A percentile compares a stretch with the other conserved stretches of the same genome.
These are phyloP conservation scores for Schizothorax lantsangensis DNA, from an alignment of 2,797 vertebrate species.

Conservation along the genomic window DNA sequence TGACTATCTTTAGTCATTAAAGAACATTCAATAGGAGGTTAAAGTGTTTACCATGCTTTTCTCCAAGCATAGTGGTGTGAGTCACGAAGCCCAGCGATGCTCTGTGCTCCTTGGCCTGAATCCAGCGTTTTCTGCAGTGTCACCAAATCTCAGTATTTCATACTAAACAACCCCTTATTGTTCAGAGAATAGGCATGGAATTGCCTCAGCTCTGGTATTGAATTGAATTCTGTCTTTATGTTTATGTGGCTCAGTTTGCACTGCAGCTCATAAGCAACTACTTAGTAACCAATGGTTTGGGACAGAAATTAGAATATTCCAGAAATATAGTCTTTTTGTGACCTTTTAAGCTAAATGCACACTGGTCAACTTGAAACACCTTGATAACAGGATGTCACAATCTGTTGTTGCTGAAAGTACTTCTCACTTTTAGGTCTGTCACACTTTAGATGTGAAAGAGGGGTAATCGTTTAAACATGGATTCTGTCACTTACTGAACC, in stretches of 20 bases:
- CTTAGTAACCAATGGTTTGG: not conserved
- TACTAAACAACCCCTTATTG: slow-evolving; percentile 16
- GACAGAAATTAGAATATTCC: not conserved
- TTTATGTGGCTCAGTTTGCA: slow-evolving; percentile 18
- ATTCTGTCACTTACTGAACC: not conserved
- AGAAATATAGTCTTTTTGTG: not conserved
- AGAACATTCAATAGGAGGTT: slow-evolving; percentile 36
- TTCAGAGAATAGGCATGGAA: slow-evolving; percentile 10
- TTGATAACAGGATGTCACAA: not conserved
- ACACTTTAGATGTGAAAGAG: not conserved
- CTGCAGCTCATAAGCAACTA: slow-evolving; percentile 17
- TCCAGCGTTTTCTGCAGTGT: slow-evolving; percentile 43
- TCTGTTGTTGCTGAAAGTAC: not conserved
- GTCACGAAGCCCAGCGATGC: slow-evolving; percentile 57
- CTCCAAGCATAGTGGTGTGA: slow-evolving; percentile 61
- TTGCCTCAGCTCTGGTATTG: slow-evolving; percentile 10
- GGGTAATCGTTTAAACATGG: not conserved
- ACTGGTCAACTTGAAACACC: not conserved
- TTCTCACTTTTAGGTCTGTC: not conserved
- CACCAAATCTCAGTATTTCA: slow-evolving; percentile 33
- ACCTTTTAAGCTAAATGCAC: not conserved
- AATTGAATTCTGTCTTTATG: slow-evolving; percentile 2
- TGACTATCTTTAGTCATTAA: slow-evolving; percentile 26
- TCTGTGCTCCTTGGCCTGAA: not conserved
- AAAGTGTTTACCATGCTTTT: slow-evolving; percentile 46